Evolutionary conservation across 2,888 invertebrate genomes (phyloP).

Genomic region (Xiphydria camelus): DNA sequence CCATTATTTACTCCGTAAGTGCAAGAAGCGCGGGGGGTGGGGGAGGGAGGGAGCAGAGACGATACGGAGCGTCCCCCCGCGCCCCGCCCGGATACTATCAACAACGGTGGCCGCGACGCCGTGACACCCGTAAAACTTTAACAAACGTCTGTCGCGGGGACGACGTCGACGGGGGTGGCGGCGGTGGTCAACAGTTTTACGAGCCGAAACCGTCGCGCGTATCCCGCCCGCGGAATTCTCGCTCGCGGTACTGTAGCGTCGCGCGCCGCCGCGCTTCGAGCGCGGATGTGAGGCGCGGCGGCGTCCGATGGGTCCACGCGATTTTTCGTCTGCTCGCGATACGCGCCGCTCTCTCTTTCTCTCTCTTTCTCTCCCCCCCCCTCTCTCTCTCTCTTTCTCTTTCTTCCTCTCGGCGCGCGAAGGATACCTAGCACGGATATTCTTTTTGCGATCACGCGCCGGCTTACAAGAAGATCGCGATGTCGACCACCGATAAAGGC

Average conservation of each 20-base stretch:
- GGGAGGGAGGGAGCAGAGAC: not conserved
- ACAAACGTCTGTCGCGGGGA: too few species aligned
- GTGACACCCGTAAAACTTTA: conserved; percentile 21
- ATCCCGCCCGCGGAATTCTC: too few species aligned
- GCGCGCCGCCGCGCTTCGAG: too few species aligned
- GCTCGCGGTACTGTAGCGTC: too few species aligned
- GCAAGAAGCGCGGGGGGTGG: not conserved
- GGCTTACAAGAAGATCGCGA: too few species aligned
- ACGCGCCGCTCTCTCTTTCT: conserved; percentile 5
- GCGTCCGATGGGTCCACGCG: not conserved
- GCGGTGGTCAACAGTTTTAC: conserved; percentile 15
- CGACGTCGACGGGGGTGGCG: too few species aligned
- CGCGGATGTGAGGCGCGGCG: not conserved
- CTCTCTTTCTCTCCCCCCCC: conserved; percentile 6
- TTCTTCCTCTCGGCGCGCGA: too few species aligned
- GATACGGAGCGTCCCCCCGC: not conserved
- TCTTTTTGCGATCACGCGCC: too few species aligned
- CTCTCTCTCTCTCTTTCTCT: conserved; percentile 9
- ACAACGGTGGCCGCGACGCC: not conserved
- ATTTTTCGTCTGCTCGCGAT: conserved; percentile 2
- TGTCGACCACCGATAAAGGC: too few species aligned
- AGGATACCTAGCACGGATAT: too few species aligned
- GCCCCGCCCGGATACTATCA: not conserved
- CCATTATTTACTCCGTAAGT: conserved; percentile 1
- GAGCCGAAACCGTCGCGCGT: too few species aligned